A percentile compares a stretch with the other conserved stretches of the same genome.
phyloP scores from a whole-genome alignment of 1,140 invertebrate species.

The Lordiphosa collinella region DNA sequence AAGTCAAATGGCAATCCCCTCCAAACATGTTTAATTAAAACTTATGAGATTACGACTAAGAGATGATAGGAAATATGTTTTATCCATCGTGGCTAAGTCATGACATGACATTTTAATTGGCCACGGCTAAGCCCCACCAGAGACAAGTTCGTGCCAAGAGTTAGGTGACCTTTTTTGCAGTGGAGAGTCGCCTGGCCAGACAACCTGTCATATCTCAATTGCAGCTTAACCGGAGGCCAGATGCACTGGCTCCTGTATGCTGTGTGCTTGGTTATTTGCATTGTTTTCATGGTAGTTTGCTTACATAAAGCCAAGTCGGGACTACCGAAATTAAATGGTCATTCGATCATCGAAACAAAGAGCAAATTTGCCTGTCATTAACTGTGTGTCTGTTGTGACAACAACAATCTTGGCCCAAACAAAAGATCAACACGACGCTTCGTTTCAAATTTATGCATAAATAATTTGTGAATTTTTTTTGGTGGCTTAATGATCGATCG shows the following conservation, averaged over 20 bases:
- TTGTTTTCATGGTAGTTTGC: not conserved
- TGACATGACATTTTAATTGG: conserved; percentile 20
- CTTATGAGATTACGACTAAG: conserved; percentile 28
- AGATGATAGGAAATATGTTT: not conserved
- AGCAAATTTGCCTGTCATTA: conserved; percentile 24
- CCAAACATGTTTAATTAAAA: conserved; percentile 33
- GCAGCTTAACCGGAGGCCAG: conserved; percentile 19
- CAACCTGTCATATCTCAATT: conserved; percentile 47
- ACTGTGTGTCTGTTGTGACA: conserved; percentile 28
- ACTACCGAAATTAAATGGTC: conserved; percentile 13
- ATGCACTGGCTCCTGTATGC: conserved; percentile 19
- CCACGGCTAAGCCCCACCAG: not conserved
- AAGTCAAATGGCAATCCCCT: conserved; percentile 11
- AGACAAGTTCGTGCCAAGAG: conserved; percentile 1
- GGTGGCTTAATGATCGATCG: not conserved
- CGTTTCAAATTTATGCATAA: conserved; percentile 32
- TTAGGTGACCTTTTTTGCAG: conserved; percentile 3
- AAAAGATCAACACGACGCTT: conserved; percentile 19
- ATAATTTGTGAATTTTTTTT: not conserved
- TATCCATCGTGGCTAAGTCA: conserved; percentile 9
- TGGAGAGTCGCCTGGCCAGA: conserved; percentile 16
- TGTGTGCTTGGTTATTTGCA: no score
- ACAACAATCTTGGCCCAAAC: conserved; percentile 16
- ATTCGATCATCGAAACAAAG: not conserved
- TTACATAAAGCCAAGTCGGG: conserved; percentile 30